Evolutionary conservation across 2,888 invertebrate genomes (phyloP), one percentile per base, ranked within the genome.

Genomic region (Sturmia bella): DNA sequence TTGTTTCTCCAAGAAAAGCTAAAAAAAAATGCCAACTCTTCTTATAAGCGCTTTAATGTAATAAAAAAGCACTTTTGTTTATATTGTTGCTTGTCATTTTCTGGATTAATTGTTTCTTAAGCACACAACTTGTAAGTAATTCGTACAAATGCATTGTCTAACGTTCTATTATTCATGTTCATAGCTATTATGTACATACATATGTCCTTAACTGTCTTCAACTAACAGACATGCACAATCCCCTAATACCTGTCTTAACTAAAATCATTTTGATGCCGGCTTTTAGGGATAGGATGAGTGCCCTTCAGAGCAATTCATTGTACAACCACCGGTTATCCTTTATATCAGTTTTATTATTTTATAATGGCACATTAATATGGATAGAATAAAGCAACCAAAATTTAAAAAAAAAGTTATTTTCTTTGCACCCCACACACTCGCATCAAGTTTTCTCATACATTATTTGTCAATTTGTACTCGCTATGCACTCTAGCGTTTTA

Each of bases 71-170:
- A 48, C 19, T 56, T 39, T 17, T 59, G 13, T 15, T 21, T 15
- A 9, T 32, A 15, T 24, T 48, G 37, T 48, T 61, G 61, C 19
- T 64, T 69, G 24, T 37, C 39, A 48, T 66, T 73, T 78, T 64
- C 64, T 74, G 70, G 74, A 64, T 78, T 78, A 82, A 74, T 78
- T 70, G 45, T 1, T 39, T 74, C 21, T 57, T 32, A 66, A 78
- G 78, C 48, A 70, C 52, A n/a, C 70, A 39, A 50, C 68, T 63
- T 73, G 43, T 45, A 39, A 70, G 43, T 52, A 39, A 70, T 68
- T 61, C 56, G 27, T 57, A 64, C 64, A 52, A 52, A 24, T 54
- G 24, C 50, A 63, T 69, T 69, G 27, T 19, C 19, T 73, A 21
- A 52, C 56, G 21, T 76, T 57, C 5, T 64, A 11, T 41, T 54